phyloP scores from a whole-genome alignment of 2,113 vertebrate genomes.

The Serilophus lunatus region DNA sequence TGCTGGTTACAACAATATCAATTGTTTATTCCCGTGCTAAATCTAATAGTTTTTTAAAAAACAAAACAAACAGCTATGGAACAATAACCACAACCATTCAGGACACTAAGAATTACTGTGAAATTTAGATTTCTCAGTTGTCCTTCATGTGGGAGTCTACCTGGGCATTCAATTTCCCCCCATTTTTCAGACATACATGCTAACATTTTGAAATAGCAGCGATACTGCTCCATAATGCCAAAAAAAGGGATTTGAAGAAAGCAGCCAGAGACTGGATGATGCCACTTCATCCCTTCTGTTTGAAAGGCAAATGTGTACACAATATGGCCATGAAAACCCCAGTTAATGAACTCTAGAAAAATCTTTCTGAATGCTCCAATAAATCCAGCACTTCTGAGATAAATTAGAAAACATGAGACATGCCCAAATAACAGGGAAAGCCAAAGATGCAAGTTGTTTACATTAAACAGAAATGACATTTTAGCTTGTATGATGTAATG shows the following conservation, averaged over 20 bases:
- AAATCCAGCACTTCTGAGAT: not conserved
- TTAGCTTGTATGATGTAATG: not conserved
- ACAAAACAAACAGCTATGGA: not conserved
- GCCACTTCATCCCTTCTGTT: not conserved
- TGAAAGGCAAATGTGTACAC: not conserved
- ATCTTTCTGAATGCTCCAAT: not conserved
- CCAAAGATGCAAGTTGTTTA: not conserved
- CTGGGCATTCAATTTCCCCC: not conserved
- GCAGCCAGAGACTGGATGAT: not conserved
- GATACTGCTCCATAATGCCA: not conserved
- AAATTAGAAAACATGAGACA: not conserved
- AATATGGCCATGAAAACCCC: not conserved
- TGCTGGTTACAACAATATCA: not conserved
- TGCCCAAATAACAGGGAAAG: not conserved
- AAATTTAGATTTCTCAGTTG: not conserved
- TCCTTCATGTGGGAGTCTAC: not conserved
- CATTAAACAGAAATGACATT: not conserved
- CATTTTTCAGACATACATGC: not conserved
- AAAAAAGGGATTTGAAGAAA: not conserved
- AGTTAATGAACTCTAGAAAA: not conserved
- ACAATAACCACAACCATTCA: not conserved
- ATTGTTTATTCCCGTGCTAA: not conserved
- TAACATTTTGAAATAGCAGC: not conserved
- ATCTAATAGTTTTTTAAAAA: not conserved
- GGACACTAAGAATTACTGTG: not conserved